Evolutionary conservation across 2,888 invertebrate genomes (phyloP).

Genomic region (Oxytorus armatus): DNA sequence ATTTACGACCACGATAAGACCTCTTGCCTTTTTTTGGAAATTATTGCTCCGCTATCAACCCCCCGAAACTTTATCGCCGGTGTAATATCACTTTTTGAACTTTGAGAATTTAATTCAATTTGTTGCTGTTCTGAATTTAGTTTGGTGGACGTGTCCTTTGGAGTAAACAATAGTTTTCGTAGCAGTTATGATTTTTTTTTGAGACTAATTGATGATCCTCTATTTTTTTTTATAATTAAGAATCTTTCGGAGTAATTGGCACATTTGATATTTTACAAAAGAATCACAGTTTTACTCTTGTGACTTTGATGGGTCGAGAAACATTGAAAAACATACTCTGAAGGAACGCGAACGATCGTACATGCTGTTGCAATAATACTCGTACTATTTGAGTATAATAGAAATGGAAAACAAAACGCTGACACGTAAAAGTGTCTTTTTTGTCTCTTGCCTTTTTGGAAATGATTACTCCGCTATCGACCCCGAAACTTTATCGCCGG

Average conservation of each 20-base stretch:
- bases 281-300: background rate
- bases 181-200: too few relatives aligned
- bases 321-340: background rate
- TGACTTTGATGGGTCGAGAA: background rate
- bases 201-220: too few relatives aligned
- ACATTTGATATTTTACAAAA: background rate
- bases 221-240: too few relatives aligned
- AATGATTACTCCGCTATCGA: constrained; percentile 6
- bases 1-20: constrained; percentile 58
- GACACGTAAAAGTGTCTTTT: constrained; percentile 26
- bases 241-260: background rate
- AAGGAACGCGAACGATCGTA: background rate
- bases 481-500: background rate
- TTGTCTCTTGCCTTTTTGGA: background rate
- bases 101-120: background rate
- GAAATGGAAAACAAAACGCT: constrained; percentile 50
- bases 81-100: background rate
- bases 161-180: too few relatives aligned
- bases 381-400: constrained; percentile 33
- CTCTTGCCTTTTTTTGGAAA: background rate
- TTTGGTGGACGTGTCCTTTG: background rate
- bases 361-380: constrained; percentile 1
- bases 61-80: background rate
- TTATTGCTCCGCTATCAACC: constrained; percentile 2
- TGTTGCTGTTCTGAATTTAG: background rate